Percentiles rank a stretch among this genome's conserved stretches.
Evolutionary conservation across 2,113 vertebrate genomes (phyloP).

Genomic region (Tetrao urogallus): DNA sequence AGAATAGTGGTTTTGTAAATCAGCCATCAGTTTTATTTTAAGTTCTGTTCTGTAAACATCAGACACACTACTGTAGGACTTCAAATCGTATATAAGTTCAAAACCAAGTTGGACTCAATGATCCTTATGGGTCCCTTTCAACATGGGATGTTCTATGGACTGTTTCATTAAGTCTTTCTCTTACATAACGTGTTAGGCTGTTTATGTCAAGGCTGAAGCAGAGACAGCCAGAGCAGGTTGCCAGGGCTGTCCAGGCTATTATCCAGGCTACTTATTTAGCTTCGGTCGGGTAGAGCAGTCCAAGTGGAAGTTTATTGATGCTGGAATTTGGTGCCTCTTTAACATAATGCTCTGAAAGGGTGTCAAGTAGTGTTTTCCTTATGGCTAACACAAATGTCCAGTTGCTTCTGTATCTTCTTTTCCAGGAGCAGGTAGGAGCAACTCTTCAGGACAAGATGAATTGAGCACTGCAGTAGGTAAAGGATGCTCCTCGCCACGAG

Average conservation of each 20-base stretch:
- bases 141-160: no score
- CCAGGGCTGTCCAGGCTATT: background rate
- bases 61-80: fast-evolving
- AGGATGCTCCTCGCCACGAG: background rate
- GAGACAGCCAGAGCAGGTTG: background rate
- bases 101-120: background rate
- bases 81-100: background rate
- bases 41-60: background rate
- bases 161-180: fast-evolving
- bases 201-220: background rate
- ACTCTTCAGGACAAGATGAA: background rate
- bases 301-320: background rate
- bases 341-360: background rate
- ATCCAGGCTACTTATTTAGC: background rate
- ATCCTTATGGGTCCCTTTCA: no score
- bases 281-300: background rate
- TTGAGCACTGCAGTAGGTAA: background rate
- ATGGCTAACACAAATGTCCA: background rate
- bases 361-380: no score
- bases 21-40: background rate
- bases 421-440: background rate
- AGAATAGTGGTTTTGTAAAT: background rate
- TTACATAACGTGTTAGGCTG: background rate
- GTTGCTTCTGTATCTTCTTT: background rate
- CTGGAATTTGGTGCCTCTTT: background rate